Evolutionary conservation across 2,888 invertebrate genomes (phyloP).

Genomic region (Hirtodrosophila duncani): DNA sequence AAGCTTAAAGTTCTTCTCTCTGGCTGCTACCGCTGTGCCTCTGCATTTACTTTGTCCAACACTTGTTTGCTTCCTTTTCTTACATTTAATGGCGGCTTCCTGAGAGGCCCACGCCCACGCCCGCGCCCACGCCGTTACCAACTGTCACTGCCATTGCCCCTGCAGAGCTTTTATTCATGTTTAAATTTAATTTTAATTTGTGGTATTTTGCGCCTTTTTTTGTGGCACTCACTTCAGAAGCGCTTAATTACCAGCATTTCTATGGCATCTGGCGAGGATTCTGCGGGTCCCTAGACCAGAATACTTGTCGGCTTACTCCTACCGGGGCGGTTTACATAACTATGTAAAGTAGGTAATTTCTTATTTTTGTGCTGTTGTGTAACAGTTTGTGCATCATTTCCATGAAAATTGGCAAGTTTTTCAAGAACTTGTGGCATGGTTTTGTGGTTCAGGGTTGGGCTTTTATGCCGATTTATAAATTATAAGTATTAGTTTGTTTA

Average conservation of each 20-base stretch:
- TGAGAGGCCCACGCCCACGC: constrained; percentile 36
- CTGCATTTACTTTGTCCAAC: constrained; percentile 16
- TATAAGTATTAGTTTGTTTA: too few relatives aligned
- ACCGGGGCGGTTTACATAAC: too few relatives aligned
- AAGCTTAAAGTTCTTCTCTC: constrained; percentile 23
- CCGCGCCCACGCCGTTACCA: not conserved
- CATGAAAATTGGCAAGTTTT: too few relatives aligned
- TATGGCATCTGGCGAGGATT: constrained; percentile 25
- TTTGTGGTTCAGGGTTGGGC: not conserved
- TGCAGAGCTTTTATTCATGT: constrained; percentile 22
- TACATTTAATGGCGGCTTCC: constrained; percentile 7
- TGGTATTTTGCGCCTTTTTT: constrained; percentile 31
- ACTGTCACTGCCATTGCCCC: constrained; percentile 11
- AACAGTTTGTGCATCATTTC: too few relatives aligned
- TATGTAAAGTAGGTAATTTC: too few relatives aligned
- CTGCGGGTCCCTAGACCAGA: constrained; percentile 14
- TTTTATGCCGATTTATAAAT: too few relatives aligned
- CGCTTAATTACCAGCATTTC: constrained; percentile 67
- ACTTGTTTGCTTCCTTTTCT: constrained; percentile 50
- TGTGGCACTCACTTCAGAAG: constrained; percentile 26
- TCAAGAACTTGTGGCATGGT: not conserved
- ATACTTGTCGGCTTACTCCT: too few relatives aligned
- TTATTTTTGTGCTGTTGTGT: constrained; percentile 30
- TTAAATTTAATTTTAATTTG: constrained; percentile 63
- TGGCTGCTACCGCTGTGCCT: constrained; percentile 6